Evolutionary conservation across 2,113 vertebrate genomes (phyloP).

Genomic region (Peromyscus leucopus): DNA sequence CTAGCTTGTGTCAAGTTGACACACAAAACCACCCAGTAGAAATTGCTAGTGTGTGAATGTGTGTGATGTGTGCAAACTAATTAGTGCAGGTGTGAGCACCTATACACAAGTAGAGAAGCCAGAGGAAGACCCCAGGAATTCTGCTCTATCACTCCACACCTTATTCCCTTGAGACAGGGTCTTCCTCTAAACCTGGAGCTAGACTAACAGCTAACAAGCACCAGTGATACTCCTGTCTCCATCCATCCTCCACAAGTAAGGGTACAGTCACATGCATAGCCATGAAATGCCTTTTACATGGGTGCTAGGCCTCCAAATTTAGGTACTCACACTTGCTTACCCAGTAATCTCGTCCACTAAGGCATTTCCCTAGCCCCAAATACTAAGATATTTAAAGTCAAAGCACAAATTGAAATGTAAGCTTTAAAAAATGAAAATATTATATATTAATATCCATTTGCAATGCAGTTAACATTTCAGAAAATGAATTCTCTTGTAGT

Average conservation of each 20-base stretch:
- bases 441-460: not conserved
- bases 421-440: not conserved
- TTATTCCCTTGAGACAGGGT: not conserved
- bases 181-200: not conserved
- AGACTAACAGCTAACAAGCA: not conserved
- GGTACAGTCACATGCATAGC: not conserved
- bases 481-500: not conserved
- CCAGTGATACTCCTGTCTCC: not conserved
- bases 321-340: not conserved
- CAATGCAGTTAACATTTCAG: slow-evolving; percentile 7
- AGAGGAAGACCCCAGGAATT: too few species aligned
- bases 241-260: not conserved
- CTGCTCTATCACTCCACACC: too few species aligned
- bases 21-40: not conserved
- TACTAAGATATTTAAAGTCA: not conserved
- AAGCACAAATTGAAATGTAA: not conserved
- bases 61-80: not conserved
- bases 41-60: not conserved
- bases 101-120: not conserved
- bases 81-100: not conserved
- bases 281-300: not conserved
- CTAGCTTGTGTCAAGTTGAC: not conserved
- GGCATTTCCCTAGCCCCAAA: not conserved
- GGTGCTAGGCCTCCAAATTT: not conserved
- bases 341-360: not conserved